Evolutionary conservation across 2,888 invertebrate species (phyloP), one percentile per base, ranked within the genome.

Genomic region (Papilio gigon): DNA sequence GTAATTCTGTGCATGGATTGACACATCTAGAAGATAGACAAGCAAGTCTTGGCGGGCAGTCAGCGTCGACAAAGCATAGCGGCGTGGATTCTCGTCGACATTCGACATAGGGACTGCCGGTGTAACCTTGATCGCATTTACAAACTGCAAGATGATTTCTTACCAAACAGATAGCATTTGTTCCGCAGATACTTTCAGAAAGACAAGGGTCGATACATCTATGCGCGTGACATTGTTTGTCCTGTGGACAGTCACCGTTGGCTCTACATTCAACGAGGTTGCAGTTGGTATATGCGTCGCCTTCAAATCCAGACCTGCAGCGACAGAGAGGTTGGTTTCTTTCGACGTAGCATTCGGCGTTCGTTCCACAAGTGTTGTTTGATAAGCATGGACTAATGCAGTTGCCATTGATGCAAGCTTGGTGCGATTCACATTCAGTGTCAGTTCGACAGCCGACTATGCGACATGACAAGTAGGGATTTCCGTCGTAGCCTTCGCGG

Each of bases 131-230:
- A 30, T 96, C 95, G 83, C 98, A 98, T 84, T 96, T 95, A 80
- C 98, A 98, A n/a, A 97, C 93, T 0, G 97, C 94, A 73, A 96
- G 92, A 79, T 98, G 98, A 80, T 97, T 96, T 78, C 95, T 94
- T 0, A 96, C 95, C 59, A 94, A 93, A 80, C 98, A 98, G 79
- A 96, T 94, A 4, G 97, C 97, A 67, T 95, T 93, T 2, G 94
- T 91, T 0, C 96, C 95, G 80, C 98, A 98, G 9, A 94, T 94
- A 77, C 95, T 96, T 68, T 94, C 94, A 71, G 95, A 94, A 5
- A 96, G 87, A 81, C 98, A 98, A 6, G 97, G 97, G 83, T 97
- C 95, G 56, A 96, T 93, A 84, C 98, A 98, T 80, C 97, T 96
- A 71, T 95, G 95, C 77, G 97, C 97, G 76, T 95, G 94, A 83